These are phyloP conservation scores for Melanaphis sacchari DNA, from an alignment of 1,140 invertebrate genomes.

Conservation along the genomic window DNA sequence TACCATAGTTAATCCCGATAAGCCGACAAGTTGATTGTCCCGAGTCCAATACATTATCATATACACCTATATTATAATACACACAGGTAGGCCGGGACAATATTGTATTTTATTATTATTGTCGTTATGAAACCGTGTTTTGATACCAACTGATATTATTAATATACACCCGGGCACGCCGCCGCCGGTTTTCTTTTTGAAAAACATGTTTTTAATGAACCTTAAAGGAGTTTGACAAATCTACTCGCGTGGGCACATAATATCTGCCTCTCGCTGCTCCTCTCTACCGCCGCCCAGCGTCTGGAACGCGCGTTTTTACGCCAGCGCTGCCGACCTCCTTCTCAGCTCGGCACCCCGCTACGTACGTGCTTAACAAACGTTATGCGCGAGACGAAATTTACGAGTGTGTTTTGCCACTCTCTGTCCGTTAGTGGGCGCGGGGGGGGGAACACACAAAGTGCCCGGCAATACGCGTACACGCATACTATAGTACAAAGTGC, in stretches of 20 bases:
- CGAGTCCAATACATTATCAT: neutral
- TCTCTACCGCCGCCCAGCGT: neutral
- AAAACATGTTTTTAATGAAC: conserved; percentile 57
- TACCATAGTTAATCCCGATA: conserved; percentile 52
- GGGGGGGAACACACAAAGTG: conserved; percentile 38
- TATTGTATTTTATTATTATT: conserved; percentile 51
- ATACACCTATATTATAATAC: neutral
- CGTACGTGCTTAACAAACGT: conserved; percentile 54
- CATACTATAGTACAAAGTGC: neutral
- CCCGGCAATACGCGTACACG: neutral
- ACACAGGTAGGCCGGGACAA: conserved; percentile 8
- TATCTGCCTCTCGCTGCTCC: neutral
- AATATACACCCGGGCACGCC: conserved; percentile 25
- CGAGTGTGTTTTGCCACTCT: conserved; percentile 42
- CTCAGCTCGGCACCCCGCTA: conserved; percentile 34
- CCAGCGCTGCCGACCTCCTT: neutral
- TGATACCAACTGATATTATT: conserved; percentile 48
- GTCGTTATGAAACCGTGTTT: conserved; percentile 43
- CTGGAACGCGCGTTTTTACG: conserved; percentile 29
- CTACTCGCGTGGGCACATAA: conserved; percentile 47
- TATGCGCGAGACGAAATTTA: conserved; percentile 41
- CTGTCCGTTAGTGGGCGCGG: neutral
- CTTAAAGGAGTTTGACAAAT: conserved; percentile 50
- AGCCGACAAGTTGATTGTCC: conserved; percentile 55
- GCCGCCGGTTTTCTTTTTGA: conserved; percentile 35